phyloP scores from a whole-genome alignment of 2,113 vertebrate species.

The Pseudorectes ferrugineus region DNA sequence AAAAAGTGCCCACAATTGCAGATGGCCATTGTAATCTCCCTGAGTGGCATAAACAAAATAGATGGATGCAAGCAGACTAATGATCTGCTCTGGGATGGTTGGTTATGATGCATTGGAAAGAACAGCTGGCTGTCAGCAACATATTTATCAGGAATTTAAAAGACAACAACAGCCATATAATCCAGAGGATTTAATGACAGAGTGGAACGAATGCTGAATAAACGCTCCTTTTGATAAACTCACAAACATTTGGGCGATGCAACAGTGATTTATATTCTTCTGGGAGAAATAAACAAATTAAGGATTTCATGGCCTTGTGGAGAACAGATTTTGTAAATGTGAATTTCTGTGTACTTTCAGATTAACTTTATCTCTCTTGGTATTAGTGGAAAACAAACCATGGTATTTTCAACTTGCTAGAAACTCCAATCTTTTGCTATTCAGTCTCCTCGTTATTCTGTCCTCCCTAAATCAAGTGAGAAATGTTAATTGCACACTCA shows the following conservation, averaged over 20 bases:
- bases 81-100: background rate
- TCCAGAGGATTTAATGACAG: slow-evolving; percentile 52
- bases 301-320: slow-evolving; percentile 16
- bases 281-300: slow-evolving; percentile 55
- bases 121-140: slow-evolving; percentile 57
- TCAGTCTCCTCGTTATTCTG: background rate
- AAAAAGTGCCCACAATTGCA: background rate
- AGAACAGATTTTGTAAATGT: slow-evolving; percentile 9
- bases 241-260: slow-evolving; percentile 56
- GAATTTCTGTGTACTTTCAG: slow-evolving; percentile 2
- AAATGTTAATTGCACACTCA: background rate
- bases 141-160: slow-evolving; percentile 57
- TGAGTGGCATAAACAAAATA: background rate
- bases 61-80: background rate
- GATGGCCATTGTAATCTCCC: background rate
- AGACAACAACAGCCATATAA: slow-evolving; percentile 45
- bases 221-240: slow-evolving; percentile 44
- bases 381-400: background rate
- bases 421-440: background rate
- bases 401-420: background rate
- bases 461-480: background rate
- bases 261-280: slow-evolving; percentile 59
- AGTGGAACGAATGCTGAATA: slow-evolving; percentile 23
- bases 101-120: slow-evolving; percentile 10
- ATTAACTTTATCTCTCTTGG: slow-evolving; percentile 25